Evolutionary conservation across 1,140 invertebrate species (phyloP), one percentile per base, ranked within the genome.

Genomic region (Diprion similis): DNA sequence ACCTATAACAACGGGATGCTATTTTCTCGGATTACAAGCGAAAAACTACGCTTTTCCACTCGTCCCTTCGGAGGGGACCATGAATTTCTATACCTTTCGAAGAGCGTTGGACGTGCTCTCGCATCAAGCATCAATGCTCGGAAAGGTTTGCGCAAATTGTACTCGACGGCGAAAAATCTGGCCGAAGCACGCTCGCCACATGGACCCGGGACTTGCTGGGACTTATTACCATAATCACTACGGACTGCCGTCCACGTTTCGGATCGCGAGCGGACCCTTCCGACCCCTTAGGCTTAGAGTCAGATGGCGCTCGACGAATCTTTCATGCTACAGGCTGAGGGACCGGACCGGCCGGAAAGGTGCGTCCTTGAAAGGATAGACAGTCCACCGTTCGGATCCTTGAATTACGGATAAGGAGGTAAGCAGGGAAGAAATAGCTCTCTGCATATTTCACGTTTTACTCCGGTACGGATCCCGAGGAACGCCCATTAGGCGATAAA

Each of bases 261-360:
- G 51, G 51, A 59, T 59, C 51, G n/a, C 51, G 1, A 37, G 24
- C 51, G n/a, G 51, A 59, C 51, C 51, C 9, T 9, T 59, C 9
- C 51, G 51, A 59, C 11, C 51, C 51, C 51, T 59, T 17, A 59
- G 51, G 51, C 51, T 59, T 9, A 4, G 51, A 59, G 51, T 59
- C 51, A 59, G 51, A 59, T 59, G 51, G 51, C 51, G 51, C 51
- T 17, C 51, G 51, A 59, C 11, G n/a, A 59, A 59, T 59, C 51
- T 17, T 37, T 37, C 24, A 37, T 17, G 51, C 11, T 9, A 59
- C 11, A 17, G 51, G 9, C 51, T 13, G n/a, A 59, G 51, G 51
- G 51, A 59, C 51, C 4, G 9, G 51, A 59, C 51, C n/a, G 11
- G 51, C 11, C 51, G 51, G 24, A 37, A 37, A 37, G 24, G 24